These are phyloP conservation scores for Pogonus chalceus DNA, from an alignment of 1,140 invertebrate species.

Conservation along the genomic window DNA sequence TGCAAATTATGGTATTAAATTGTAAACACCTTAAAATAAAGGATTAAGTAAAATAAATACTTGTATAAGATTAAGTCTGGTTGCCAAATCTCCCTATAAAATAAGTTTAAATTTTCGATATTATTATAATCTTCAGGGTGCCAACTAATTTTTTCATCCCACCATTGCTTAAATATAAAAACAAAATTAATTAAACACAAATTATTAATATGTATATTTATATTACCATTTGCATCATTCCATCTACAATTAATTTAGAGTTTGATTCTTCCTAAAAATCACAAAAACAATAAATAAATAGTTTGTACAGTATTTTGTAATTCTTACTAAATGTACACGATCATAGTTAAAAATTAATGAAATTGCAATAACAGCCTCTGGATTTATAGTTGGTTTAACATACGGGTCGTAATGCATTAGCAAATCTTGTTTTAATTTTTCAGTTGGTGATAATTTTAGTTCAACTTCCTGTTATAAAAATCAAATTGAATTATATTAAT, in stretches of 20 bases:
- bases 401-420: conserved; percentile 28
- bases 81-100: conserved; percentile 33
- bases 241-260: conserved; percentile 22
- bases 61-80: conserved; percentile 35
- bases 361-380: conserved; percentile 18
- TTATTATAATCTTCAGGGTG: conserved; percentile 28
- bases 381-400: conserved; percentile 22
- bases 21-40: no score
- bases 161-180: conserved; percentile 32
- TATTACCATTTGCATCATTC: conserved; percentile 26
- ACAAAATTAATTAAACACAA: conserved; percentile 11
- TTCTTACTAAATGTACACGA: conserved; percentile 24
- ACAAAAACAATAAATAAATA: conserved; percentile 10
- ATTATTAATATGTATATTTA: conserved; percentile 9
- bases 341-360: conserved; percentile 18
- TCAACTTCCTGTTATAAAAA: conserved; percentile 19
- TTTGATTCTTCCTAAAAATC: conserved; percentile 26
- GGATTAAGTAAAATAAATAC: no score
- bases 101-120: conserved; percentile 26
- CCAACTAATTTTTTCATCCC: conserved; percentile 34
- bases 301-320: conserved; percentile 11
- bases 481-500: conserved; percentile 8
- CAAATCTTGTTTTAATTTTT: conserved; percentile 24
- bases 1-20: no score
- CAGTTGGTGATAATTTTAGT: conserved; percentile 21